Evolutionary conservation across 2,888 invertebrate species (phyloP), one percentile per base, ranked within the genome.

Genomic region (Pristionchus entomophagus): DNA sequence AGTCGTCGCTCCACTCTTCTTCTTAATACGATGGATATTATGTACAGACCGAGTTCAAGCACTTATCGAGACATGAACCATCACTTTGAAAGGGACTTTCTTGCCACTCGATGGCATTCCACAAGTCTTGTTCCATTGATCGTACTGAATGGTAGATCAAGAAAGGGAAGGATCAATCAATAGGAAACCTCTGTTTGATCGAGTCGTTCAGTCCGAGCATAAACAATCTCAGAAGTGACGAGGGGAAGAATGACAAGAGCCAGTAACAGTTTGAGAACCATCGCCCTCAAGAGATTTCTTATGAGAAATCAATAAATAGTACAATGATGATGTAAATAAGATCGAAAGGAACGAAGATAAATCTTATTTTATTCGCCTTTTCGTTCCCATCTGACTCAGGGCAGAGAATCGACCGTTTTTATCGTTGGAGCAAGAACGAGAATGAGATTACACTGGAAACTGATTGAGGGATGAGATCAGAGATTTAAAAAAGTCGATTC

Each of bases 11-110:
- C 73, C 45, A 2, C 14, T 26, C 26, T 41, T 41, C 41, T 73
- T 19, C 45, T 56, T n/a, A n/a, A n/a, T n/a, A n/a, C n/a, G n/a
- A 73, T 41, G 41, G 26, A 14, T 6, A 59, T 4, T 1, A 59
- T 59, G 59, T n/a, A n/a, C n/a, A n/a, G 22, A 32, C 6, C 32
- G 29, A 2, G 32, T 4, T 0, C 17, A 10, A 69, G 22, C 19
- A 4, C 73, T 73, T 41, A 73, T 41, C 73, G 73, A 73, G n/a
- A 73, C 73, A 45, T 73, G 17, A 12, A 73, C 73, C 73, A 45
- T 73, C 41, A 73, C 73, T 45, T 73, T 73, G 73, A 73, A 73
- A 10, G 73, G 73, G 10, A 26, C 41, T 73, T 38, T 38, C 73
- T n/a, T 73, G 73, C 12, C 19, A 2, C n/a, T 1, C 26, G 26